These are phyloP conservation scores for Ploceus nigricollis DNA, from an alignment of 2,113 vertebrate genomes.

Conservation along the genomic window DNA sequence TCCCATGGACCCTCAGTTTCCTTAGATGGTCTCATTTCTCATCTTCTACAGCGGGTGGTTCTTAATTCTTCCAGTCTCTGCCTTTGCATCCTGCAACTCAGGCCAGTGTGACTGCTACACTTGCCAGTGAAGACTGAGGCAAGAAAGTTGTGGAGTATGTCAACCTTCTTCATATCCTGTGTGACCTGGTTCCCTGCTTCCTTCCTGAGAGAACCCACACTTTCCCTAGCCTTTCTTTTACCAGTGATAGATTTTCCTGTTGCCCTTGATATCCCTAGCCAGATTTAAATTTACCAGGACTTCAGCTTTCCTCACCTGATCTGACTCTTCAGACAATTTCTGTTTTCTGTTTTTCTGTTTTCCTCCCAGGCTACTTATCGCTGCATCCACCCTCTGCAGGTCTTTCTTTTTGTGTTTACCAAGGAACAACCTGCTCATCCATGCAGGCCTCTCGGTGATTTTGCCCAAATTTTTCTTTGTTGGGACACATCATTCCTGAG, in stretches of 20 bases:
- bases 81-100: not conserved
- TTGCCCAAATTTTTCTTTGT: not conserved
- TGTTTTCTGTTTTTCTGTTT: not conserved
- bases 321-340: not conserved
- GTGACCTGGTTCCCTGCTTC: not conserved
- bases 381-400: not conserved
- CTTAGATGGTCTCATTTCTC: not conserved
- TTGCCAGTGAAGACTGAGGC: not conserved
- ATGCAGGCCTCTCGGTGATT: accelerated
- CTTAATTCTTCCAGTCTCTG: not conserved
- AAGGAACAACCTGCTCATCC: not conserved
- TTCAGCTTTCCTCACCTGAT: not conserved
- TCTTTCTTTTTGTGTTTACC: not conserved
- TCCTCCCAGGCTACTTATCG: not conserved
- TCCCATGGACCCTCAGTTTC: not conserved
- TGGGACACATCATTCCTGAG: not conserved
- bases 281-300: not conserved
- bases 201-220: not conserved
- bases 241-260: not conserved
- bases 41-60: not conserved
- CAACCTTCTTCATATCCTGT: not conserved
- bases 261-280: not conserved
- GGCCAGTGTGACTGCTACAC: not conserved
- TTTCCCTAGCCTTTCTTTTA: not conserved
- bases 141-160: not conserved